phyloP scores from a whole-genome alignment of 2,113 vertebrate genomes.

The Phasianus colchicus region DNA sequence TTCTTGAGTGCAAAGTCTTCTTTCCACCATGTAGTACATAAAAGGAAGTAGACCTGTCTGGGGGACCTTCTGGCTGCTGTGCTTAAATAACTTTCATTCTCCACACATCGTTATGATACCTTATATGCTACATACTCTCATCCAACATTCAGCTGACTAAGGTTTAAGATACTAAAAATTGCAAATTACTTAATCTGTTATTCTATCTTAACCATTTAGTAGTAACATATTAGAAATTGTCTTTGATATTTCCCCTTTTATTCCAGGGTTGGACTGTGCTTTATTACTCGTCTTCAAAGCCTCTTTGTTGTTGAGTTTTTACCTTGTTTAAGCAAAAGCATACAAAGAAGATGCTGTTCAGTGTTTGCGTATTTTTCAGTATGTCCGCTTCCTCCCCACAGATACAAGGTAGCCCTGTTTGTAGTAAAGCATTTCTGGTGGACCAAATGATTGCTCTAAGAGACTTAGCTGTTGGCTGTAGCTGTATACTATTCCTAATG shows the following conservation, averaged over 20 bases:
- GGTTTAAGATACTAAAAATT: not conserved
- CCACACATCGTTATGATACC: not conserved
- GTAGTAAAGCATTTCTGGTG: constrained; percentile 22
- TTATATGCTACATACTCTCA: not conserved
- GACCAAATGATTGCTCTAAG: constrained; percentile 45
- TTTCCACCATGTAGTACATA: not conserved
- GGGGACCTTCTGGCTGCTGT: not conserved
- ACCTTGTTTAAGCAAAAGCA: not conserved
- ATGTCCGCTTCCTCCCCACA: not conserved
- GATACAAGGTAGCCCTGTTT: constrained; percentile 46
- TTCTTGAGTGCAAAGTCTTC: not conserved
- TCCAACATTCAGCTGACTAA: not conserved
- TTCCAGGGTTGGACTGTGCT: not conserved
- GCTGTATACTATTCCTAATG: not conserved
- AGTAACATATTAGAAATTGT: not conserved
- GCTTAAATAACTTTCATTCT: not conserved
- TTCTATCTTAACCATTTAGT: not conserved
- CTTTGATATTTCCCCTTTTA: not conserved
- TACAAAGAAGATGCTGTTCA: constrained; percentile 24
- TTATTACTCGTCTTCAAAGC: not conserved
- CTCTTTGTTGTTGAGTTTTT: not conserved
- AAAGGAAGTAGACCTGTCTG: not conserved
- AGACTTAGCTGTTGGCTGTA: constrained; percentile 33
- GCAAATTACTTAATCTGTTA: not conserved
- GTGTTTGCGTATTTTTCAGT: constrained; percentile 2